Conservation (phyloP, 2,888 invertebrate species). For the Chaetoderma sp. region DNA sequence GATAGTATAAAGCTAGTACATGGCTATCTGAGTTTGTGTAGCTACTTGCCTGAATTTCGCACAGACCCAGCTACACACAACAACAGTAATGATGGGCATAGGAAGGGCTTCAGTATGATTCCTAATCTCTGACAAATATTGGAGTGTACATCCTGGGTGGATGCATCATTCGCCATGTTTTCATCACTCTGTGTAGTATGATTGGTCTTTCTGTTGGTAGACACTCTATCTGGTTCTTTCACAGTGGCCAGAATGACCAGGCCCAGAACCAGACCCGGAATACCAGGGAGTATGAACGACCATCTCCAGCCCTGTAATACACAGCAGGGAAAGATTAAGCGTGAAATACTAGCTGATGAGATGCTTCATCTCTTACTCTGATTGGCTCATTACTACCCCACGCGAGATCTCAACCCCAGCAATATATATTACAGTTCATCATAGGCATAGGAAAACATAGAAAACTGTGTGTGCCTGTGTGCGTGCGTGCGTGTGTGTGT, state of each 20-base stretch:
- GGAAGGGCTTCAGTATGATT: slow-evolving; percentile 48
- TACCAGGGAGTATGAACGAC: slow-evolving; percentile 67
- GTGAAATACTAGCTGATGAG: neutral
- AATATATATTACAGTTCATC: neutral
- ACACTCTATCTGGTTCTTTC: slow-evolving; percentile 61
- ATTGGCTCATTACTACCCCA: neutral
- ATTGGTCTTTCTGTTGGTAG: neutral
- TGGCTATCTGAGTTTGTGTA: too few relatives aligned
- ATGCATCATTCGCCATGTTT: slow-evolving; percentile 9
- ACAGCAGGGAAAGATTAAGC: too few relatives aligned
- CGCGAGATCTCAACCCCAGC: neutral
- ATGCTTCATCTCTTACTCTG: neutral
- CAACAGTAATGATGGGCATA: slow-evolving; percentile 62
- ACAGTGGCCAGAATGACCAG: slow-evolving; percentile 63
- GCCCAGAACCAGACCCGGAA: slow-evolving; percentile 67
- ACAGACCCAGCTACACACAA: slow-evolving; percentile 68
- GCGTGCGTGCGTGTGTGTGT: too few relatives aligned
- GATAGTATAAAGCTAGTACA: too few relatives aligned
- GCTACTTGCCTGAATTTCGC: slow-evolving; percentile 66
- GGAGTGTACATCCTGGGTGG: neutral
- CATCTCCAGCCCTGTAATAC: slow-evolving; percentile 69
- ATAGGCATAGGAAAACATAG: neutral
- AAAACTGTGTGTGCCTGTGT: neutral
- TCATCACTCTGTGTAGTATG: neutral
- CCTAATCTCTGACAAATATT: slow-evolving; percentile 18